Percentiles rank a stretch among this genome's conserved stretches.
Evolutionary conservation across 2,113 vertebrate species (phyloP).

Genomic region (Oncorhynchus clarkii): DNA sequence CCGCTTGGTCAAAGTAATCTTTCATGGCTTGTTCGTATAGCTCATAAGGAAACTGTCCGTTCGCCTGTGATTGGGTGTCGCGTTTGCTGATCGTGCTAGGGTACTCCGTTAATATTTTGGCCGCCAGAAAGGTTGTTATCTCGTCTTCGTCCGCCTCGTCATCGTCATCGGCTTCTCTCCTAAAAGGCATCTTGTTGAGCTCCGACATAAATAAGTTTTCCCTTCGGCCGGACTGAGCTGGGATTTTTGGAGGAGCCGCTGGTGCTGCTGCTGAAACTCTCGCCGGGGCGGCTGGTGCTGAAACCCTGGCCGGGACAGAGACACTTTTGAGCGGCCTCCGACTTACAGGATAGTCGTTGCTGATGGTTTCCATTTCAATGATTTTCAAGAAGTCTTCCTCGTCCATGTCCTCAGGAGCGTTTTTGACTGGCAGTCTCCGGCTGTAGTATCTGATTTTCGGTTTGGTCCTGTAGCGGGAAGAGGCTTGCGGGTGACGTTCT

Average conservation of each 20-base stretch:
- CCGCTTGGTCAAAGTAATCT: slow-evolving; percentile 79
- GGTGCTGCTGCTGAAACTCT: not conserved
- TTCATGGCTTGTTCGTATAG: slow-evolving; percentile 83
- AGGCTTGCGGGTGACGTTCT: slow-evolving; percentile 67
- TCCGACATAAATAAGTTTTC: slow-evolving; percentile 80
- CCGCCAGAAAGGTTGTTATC: slow-evolving; percentile 85
- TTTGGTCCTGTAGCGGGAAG: slow-evolving; percentile 76
- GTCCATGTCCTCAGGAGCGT: slow-evolving; percentile 83
- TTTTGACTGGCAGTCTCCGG: slow-evolving; percentile 76
- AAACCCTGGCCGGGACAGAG: slow-evolving; percentile 69
- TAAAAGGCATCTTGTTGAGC: slow-evolving; percentile 79
- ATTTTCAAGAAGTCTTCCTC: slow-evolving; percentile 91
- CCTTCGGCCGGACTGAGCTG: slow-evolving; percentile 67
- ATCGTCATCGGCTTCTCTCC: slow-evolving; percentile 72
- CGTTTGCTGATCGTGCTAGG: slow-evolving; percentile 81
- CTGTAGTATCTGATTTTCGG: slow-evolving; percentile 80
- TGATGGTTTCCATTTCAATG: slow-evolving; percentile 83
- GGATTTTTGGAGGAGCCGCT: slow-evolving; percentile 41
- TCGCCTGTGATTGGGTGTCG: slow-evolving; percentile 63
- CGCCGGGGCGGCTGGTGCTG: slow-evolving; percentile 46
- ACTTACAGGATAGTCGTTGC: slow-evolving; percentile 79
- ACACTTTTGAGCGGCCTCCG: slow-evolving; percentile 78
- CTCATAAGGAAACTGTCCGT: slow-evolving; percentile 80
- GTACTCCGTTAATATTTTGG: slow-evolving; percentile 87
- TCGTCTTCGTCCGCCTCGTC: slow-evolving; percentile 86